Evolutionary conservation across 2,113 vertebrate species (phyloP).

Genomic region (Bolborhynchus lineola): DNA sequence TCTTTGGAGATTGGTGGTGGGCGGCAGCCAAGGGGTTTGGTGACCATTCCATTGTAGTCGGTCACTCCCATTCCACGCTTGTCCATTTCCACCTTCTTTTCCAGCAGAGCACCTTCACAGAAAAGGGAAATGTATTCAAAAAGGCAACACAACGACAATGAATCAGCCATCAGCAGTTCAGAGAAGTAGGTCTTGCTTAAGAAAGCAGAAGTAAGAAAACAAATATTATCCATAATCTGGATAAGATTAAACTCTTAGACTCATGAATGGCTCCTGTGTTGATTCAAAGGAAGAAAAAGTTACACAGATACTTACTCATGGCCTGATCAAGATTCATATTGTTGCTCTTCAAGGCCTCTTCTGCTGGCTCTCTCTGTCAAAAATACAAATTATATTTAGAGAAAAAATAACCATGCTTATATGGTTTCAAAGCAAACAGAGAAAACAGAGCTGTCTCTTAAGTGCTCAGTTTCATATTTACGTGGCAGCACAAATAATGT

Average conservation of each 20-base stretch:
- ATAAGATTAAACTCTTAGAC: not conserved
- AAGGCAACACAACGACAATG: not conserved
- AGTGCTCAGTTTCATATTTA: not conserved
- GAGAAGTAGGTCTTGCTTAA: not conserved
- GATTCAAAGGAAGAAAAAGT: not conserved
- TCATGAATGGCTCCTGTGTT: not conserved
- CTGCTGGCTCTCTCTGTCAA: slow-evolving; percentile 94
- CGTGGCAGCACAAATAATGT: not conserved
- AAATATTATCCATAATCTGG: not conserved
- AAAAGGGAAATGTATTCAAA: not conserved
- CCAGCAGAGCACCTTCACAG: slow-evolving; percentile 89
- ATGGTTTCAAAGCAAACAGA: not conserved
- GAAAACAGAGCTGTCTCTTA: not conserved
- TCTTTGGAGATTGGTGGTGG: slow-evolving; percentile 96
- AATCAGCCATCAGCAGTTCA: not conserved
- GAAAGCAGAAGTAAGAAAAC: not conserved
- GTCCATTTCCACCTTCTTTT: slow-evolving; percentile 98
- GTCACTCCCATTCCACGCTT: slow-evolving; percentile 94
- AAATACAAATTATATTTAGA: not conserved
- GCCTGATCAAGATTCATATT: slow-evolving; percentile 99
- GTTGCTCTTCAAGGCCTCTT: slow-evolving; percentile 98
- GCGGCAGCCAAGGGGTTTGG: slow-evolving; percentile 92
- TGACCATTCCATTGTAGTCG: slow-evolving; percentile 92
- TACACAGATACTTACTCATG: slow-evolving; percentile 88
- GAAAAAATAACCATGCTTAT: not conserved